phyloP scores from a whole-genome alignment of 2,797 vertebrate genomes.

The Chelon labrosus region DNA sequence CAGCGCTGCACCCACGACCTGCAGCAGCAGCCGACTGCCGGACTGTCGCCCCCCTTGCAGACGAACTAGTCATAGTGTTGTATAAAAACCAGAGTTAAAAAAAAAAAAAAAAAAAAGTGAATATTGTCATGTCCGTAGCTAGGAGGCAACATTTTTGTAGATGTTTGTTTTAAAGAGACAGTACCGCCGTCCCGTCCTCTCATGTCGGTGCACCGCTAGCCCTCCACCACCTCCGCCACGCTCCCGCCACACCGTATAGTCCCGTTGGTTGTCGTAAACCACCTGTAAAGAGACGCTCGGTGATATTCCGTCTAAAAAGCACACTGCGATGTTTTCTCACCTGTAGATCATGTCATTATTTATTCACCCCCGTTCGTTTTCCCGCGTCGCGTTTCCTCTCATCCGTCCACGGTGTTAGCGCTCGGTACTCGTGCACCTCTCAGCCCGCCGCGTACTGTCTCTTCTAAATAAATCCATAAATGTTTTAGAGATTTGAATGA shows the following conservation, averaged over 20 bases:
- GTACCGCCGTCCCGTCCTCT: conserved; percentile 85
- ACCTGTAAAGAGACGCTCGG: conserved; percentile 34
- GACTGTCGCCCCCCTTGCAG: conserved; percentile 87
- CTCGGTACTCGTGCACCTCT: conserved; percentile 2
- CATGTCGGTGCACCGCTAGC: conserved; percentile 5
- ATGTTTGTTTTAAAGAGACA: conserved; percentile 98
- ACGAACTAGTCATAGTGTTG: conserved; percentile 94
- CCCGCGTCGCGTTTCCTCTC: not conserved
- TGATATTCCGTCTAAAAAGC: conserved; percentile 49
- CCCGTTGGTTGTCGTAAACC: conserved; percentile 53
- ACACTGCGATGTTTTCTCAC: conserved; percentile 46
- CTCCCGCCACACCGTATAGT: conserved; percentile 26
- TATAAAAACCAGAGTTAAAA: conserved; percentile 83
- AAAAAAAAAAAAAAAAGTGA: conserved; percentile 72
- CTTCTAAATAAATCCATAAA: conserved; percentile 94
- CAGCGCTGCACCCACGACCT: conserved; percentile 12
- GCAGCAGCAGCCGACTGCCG: conserved; percentile 58
- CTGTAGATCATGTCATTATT: conserved; percentile 32
- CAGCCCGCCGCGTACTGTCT: conserved; percentile 89
- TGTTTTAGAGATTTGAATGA: conserved; percentile 94
- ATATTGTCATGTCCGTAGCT: conserved; percentile 97
- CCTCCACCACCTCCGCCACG: conserved; percentile 1
- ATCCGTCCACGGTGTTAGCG: not conserved
- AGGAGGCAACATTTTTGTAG: conserved; percentile 91
- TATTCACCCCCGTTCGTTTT: conserved; percentile 38